A percentile compares a stretch with the other conserved stretches of the same genome.
phyloP scores from a whole-genome alignment of 2,797 vertebrate species.

The Carapus acus region DNA sequence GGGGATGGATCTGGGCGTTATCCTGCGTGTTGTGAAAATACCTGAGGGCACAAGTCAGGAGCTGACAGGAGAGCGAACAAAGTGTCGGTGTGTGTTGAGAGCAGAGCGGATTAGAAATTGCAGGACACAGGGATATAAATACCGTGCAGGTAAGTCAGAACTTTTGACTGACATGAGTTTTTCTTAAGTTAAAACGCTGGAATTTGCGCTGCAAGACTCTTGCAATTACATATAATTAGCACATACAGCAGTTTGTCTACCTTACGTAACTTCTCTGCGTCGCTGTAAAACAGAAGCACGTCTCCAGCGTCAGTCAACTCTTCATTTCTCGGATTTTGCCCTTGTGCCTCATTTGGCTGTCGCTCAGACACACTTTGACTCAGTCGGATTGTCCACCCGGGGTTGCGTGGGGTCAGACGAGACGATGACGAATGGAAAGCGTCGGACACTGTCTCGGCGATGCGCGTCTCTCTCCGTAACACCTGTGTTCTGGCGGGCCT shows the following conservation, averaged over 20 bases:
- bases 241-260: too few relatives aligned
- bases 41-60: slow-evolving; percentile 71
- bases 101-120: slow-evolving; percentile 38
- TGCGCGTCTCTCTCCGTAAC: slow-evolving; percentile 34
- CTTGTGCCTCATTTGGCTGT: slow-evolving; percentile 16
- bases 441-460: too few relatives aligned
- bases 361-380: slow-evolving; percentile 52
- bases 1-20: slow-evolving; percentile 56
- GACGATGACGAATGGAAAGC: too few relatives aligned
- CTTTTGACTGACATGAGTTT: too few relatives aligned
- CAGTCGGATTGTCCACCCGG: slow-evolving; percentile 42
- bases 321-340: not conserved
- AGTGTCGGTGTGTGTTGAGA: slow-evolving; percentile 44
- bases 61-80: slow-evolving; percentile 45
- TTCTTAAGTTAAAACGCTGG: not conserved
- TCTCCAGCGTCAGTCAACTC: too few relatives aligned
- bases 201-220: too few relatives aligned
- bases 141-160: slow-evolving; percentile 56
- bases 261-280: too few relatives aligned
- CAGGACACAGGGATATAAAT: slow-evolving; percentile 7
- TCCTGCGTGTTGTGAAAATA: slow-evolving; percentile 55
- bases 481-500: slow-evolving; percentile 54
- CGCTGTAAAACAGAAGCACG: not conserved
- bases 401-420: slow-evolving; percentile 6
- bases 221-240: too few relatives aligned